Base-by-base conservation (phyloP, 1,140 invertebrate species). In the Goniozus legneri region DNA sequence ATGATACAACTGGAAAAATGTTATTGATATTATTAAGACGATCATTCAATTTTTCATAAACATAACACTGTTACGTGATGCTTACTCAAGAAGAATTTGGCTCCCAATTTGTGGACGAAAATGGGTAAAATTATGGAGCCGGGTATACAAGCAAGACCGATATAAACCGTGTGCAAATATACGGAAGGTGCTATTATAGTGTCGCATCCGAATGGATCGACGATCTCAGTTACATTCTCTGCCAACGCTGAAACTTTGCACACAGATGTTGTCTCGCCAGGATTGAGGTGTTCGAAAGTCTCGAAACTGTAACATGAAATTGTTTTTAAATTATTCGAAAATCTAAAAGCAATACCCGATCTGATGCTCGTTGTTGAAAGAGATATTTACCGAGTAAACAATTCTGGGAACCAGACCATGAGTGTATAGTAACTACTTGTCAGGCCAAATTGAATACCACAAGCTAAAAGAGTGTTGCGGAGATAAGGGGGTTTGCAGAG, bases 341-440 rank as follows among this genome's bases (percentile, higher is more conserved):
- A 7, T 10, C 8, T 3, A n/a, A 4, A 3, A 13, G 13, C 8
- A 8, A 15, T n/a, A 13, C 15, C 0, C 27, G 14, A 44, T n/a
- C n/a, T n/a, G n/a, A n/a, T n/a, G n/a, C n/a, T n/a, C n/a, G n/a
- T n/a, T n/a, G n/a, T n/a, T n/a, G n/a, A n/a, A n/a, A n/a, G 15
- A 3, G 8, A 8, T 6, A 10, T 3, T 43, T 54, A 70, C 65
- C 68, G 63, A 18, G 63, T 76, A 71, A 88, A 89, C 54, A 90
- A 71, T 64, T 89, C 87, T 7, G 88, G 88, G 68, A 90, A 89
- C 88, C 88, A 90, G 47, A 89, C 82, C 86, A 89, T 89, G 2
- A 89, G 72, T 1, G 87, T 89, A 65, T 89, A 89, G 64, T 89
- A 89, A 58, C 87, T 89, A 14, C 84, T 84, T 18, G 85, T 87